A percentile compares a stretch with the other conserved stretches of the same genome.
Evolutionary conservation across 1,140 invertebrate genomes (phyloP).

Genomic region (Drosophila mayri): DNA sequence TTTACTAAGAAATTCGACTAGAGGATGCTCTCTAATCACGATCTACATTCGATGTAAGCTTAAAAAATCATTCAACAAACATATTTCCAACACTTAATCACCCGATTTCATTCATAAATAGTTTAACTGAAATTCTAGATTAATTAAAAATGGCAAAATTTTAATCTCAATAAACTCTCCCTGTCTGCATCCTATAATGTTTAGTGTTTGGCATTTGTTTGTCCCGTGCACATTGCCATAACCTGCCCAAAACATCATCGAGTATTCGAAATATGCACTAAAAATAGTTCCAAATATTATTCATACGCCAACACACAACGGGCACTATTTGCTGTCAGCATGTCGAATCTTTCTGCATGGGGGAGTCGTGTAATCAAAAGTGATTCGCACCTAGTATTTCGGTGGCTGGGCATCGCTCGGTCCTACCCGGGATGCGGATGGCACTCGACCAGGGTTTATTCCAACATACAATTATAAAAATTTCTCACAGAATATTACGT

Average conservation of each 20-base stretch:
- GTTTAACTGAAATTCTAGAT: too few relatives aligned
- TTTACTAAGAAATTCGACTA: neutral
- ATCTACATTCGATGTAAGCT: too few relatives aligned
- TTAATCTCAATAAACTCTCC: too few relatives aligned
- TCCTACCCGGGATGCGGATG: slow-evolving; percentile 33
- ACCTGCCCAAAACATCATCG: slow-evolving; percentile 35
- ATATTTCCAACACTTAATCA: too few relatives aligned
- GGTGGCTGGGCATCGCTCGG: slow-evolving; percentile 11
- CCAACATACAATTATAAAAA: slow-evolving; percentile 67
- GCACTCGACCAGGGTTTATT: slow-evolving; percentile 44
- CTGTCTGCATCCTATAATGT: neutral
- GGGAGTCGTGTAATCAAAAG: slow-evolving; percentile 47
- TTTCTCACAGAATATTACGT: slow-evolving; percentile 64
- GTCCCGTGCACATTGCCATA: slow-evolving; percentile 35
- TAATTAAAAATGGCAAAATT: too few relatives aligned
- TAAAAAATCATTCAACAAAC: too few relatives aligned
- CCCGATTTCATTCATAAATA: too few relatives aligned
- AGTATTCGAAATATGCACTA: slow-evolving; percentile 62
- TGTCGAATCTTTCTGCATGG: slow-evolving; percentile 48
- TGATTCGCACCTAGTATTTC: slow-evolving; percentile 33
- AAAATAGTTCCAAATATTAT: slow-evolving; percentile 78
- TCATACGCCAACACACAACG: slow-evolving; percentile 57
- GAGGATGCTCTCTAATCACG: slow-evolving; percentile 13
- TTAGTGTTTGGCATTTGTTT: slow-evolving; percentile 1
- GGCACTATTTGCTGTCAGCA: slow-evolving; percentile 39